phyloP scores from a whole-genome alignment of 2,113 vertebrate species.

The Oxygymnocypris stewartii region DNA sequence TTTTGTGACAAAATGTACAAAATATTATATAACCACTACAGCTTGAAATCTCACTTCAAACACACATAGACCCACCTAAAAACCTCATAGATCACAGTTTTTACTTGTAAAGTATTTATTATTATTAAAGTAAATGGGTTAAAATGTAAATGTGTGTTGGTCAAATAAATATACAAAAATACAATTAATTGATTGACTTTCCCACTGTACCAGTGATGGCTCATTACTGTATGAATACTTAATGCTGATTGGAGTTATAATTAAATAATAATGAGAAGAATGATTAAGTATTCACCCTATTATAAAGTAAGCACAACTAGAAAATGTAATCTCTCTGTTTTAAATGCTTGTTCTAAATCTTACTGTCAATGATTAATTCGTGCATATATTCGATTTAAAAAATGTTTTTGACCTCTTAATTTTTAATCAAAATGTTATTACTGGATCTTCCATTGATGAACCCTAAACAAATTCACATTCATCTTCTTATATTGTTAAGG shows the following conservation, averaged over 20 bases:
- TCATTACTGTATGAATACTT: background rate
- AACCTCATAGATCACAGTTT: background rate
- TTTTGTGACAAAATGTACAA: background rate
- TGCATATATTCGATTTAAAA: no score
- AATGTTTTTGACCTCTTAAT: no score
- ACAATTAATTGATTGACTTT: background rate
- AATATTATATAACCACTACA: background rate
- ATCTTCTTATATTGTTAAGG: no score
- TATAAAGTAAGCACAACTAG: no score
- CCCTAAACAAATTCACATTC: no score
- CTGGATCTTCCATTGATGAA: no score
- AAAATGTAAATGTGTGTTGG: background rate
- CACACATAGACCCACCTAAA: background rate
- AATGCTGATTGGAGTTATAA: background rate
- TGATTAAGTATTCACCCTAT: background rate
- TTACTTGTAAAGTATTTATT: background rate
- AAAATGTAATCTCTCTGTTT: no score
- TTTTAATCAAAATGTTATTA: no score
- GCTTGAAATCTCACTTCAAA: background rate
- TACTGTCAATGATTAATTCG: no score
- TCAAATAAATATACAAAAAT: background rate
- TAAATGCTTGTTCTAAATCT: no score
- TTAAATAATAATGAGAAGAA: background rate
- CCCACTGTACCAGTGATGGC: background rate
- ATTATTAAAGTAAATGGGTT: background rate